Conservation (phyloP, 1,140 invertebrate genomes). For the Papilio glaucus region DNA sequence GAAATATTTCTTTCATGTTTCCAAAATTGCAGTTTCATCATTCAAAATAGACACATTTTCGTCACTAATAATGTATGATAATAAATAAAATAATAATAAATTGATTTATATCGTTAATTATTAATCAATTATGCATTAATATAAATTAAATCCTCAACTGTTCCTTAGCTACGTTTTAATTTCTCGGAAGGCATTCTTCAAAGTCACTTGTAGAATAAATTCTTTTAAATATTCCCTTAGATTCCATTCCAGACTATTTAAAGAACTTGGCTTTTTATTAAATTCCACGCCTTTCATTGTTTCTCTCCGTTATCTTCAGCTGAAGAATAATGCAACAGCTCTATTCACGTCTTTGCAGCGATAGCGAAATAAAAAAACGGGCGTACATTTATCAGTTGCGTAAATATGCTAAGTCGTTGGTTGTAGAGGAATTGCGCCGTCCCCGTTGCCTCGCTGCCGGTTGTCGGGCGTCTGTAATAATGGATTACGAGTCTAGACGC, state of each 20-base stretch:
- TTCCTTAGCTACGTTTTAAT: constrained; percentile 28
- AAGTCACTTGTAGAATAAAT: constrained; percentile 34
- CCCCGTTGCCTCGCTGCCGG: constrained; percentile 59
- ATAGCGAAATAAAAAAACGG: constrained; percentile 63
- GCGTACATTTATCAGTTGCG: constrained; percentile 70
- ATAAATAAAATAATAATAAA: not conserved
- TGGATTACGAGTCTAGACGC: constrained; percentile 77
- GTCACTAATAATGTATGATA: no score
- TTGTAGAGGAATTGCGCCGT: constrained; percentile 57
- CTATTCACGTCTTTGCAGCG: constrained; percentile 62
- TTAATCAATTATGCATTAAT: constrained; percentile 32
- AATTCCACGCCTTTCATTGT: constrained; percentile 41
- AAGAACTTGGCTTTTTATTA: constrained; percentile 37
- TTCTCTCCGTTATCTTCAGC: constrained; percentile 49
- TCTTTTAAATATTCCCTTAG: constrained; percentile 36
- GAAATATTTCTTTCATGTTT: no score
- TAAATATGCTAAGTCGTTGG: constrained; percentile 75
- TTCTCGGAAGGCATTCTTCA: constrained; percentile 33
- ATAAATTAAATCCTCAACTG: constrained; percentile 27
- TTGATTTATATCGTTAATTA: not conserved
- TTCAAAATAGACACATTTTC: no score
- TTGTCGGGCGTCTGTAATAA: constrained; percentile 62
- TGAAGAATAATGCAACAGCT: constrained; percentile 73
- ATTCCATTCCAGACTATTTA: constrained; percentile 30
- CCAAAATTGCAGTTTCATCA: no score